A percentile compares a stretch with the other conserved stretches of the same genome.
Evolutionary conservation across 2,113 vertebrate genomes (phyloP).

Genomic region (Sturnus vulgaris): DNA sequence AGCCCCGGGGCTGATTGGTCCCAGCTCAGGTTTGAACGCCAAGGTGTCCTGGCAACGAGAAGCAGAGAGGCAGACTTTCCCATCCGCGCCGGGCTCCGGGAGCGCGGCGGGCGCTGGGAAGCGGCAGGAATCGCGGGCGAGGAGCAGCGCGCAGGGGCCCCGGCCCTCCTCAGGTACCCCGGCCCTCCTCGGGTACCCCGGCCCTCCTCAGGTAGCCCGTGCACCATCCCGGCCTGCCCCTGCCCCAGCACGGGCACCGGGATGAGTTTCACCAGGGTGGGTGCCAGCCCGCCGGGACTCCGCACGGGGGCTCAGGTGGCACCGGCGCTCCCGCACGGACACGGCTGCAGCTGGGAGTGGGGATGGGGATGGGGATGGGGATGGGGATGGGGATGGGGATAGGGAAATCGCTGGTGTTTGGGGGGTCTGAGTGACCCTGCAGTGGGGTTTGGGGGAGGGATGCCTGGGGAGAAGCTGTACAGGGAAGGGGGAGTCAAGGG

Average conservation of each 20-base stretch:
- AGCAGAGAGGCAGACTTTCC: conserved; percentile 29
- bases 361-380: background rate
- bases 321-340: rapidly evolving
- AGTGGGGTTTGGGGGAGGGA: background rate
- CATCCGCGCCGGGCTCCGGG: background rate
- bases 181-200: background rate
- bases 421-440: background rate
- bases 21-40: conserved; percentile 61
- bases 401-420: rapidly evolving
- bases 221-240: background rate
- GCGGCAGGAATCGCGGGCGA: background rate
- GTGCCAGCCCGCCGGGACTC: rapidly evolving
- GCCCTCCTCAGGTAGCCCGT: background rate
- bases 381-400: background rate
- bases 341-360: rapidly evolving
- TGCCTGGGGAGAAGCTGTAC: background rate
- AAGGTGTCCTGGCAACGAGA: conserved; percentile 68
- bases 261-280: rapidly evolving
- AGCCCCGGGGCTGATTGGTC: conserved; percentile 62
- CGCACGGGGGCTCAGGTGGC: rapidly evolving
- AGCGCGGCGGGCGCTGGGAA: background rate
- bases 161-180: background rate
- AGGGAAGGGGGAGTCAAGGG: rapidly evolving
- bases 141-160: background rate
- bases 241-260: rapidly evolving